These are phyloP conservation scores for Campoletis sonorensis DNA, from an alignment of 1,140 invertebrate species.

Conservation along the genomic window DNA sequence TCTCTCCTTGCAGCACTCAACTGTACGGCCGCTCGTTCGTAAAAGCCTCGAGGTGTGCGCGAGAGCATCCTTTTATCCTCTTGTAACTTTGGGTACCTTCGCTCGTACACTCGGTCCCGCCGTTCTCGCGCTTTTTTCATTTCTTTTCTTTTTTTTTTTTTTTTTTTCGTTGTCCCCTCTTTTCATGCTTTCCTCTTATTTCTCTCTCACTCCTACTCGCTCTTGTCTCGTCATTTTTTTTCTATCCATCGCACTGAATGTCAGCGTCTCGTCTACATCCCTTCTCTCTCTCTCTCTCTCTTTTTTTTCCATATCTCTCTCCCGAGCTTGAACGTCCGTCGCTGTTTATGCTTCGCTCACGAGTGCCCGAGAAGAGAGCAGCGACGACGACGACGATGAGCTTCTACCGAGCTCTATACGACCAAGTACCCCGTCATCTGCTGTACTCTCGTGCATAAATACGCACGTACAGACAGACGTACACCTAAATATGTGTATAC, in stretches of 20 bases:
- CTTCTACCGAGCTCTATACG: conserved; percentile 50
- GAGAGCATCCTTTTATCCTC: conserved; percentile 74
- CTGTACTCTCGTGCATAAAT: conserved; percentile 1
- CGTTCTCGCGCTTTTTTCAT: conserved; percentile 3
- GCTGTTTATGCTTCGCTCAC: background rate
- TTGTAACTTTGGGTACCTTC: conserved; percentile 68
- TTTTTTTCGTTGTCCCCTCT: background rate
- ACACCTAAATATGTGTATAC: background rate
- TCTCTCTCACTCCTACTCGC: background rate
- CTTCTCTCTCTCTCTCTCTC: background rate
- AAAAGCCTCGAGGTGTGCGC: conserved; percentile 68
- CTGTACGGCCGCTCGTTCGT: conserved; percentile 57
- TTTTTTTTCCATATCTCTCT: background rate
- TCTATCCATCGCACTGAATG: conserved; percentile 34
- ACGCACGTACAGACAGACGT: background rate
- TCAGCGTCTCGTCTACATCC: background rate
- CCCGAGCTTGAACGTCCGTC: background rate
- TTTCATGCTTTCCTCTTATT: background rate
- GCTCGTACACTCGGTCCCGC: conserved; percentile 29
- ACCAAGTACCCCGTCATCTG: conserved; percentile 9
- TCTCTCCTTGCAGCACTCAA: conserved; percentile 50
- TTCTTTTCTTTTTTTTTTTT: background rate
- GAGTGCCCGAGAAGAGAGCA: conserved; percentile 37
- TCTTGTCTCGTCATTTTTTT: too few species aligned
- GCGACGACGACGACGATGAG: conserved; percentile 7